phyloP scores from a whole-genome alignment of 2,888 invertebrate genomes.

The Dynastes tityus region DNA sequence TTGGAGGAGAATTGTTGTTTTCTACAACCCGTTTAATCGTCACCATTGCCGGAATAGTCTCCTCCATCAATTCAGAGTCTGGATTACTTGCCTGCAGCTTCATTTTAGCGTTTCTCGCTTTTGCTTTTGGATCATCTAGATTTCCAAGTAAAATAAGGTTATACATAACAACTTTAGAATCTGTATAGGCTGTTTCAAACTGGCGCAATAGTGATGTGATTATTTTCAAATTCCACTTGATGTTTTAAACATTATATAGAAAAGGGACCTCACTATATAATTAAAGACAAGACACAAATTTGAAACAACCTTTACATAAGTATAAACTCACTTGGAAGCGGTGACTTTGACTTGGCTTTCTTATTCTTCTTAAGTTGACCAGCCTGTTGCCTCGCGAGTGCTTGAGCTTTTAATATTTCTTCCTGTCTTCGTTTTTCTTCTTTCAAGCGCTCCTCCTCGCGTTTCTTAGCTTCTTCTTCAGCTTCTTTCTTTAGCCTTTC shows the following conservation, averaged over 20 bases:
- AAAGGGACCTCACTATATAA: no score
- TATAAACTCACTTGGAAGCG: conserved; percentile 22
- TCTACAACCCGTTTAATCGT: conserved; percentile 82
- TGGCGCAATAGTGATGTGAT: no score
- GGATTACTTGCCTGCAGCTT: conserved; percentile 9
- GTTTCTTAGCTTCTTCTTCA: conserved; percentile 67
- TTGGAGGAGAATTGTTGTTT: conserved; percentile 78
- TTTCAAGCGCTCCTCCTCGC: conserved; percentile 63
- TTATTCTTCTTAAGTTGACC: conserved; percentile 56
- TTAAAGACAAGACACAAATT: no score
- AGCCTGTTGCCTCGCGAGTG: conserved; percentile 51
- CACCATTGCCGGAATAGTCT: conserved; percentile 74
- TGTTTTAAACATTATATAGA: no score
- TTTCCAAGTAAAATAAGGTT: not conserved
- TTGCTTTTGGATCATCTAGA: conserved; percentile 47
- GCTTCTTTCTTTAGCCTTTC: conserved; percentile 63
- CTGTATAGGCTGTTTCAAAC: no score
- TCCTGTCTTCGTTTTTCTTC: conserved; percentile 62
- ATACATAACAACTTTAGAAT: not conserved
- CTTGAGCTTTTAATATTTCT: conserved; percentile 57
- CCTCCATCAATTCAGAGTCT: conserved; percentile 61
- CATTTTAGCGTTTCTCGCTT: conserved; percentile 51
- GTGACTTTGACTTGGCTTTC: conserved; percentile 37
- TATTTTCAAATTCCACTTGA: no score
- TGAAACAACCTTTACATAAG: not conserved